Percentiles rank a stretch among this genome's conserved stretches.
These are phyloP conservation scores for Drosophila suzukii DNA, from an alignment of 1,140 invertebrate species.

Conservation along the genomic window DNA sequence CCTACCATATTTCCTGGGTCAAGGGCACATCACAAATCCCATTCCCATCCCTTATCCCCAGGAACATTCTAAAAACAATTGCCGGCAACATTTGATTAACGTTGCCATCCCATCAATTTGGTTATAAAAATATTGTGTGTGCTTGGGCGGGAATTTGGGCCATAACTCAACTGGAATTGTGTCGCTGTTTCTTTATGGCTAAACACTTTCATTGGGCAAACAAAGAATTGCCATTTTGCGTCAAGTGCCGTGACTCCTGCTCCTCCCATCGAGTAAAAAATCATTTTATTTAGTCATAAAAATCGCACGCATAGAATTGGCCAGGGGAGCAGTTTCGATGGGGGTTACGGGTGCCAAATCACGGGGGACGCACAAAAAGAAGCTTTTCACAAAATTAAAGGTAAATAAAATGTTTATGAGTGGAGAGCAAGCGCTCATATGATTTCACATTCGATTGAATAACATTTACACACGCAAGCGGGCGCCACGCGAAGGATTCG, in stretches of 20 bases:
- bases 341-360: slow-evolving; percentile 48
- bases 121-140: slow-evolving; percentile 48
- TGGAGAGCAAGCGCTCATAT: slow-evolving; percentile 74
- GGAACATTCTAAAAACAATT: slow-evolving; percentile 39
- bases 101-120: slow-evolving; percentile 32
- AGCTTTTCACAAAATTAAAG: slow-evolving; percentile 80
- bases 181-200: slow-evolving; percentile 62
- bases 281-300: slow-evolving; percentile 78
- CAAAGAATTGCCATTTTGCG: slow-evolving; percentile 72
- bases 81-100: slow-evolving; percentile 37
- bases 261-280: slow-evolving; percentile 41
- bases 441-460: slow-evolving; percentile 81
- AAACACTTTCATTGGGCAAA: slow-evolving; percentile 65
- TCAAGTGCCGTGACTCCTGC: slow-evolving; percentile 46
- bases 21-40: neutral
- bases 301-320: slow-evolving; percentile 66
- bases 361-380: slow-evolving; percentile 64
- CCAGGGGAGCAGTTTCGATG: slow-evolving; percentile 20
- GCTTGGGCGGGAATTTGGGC: slow-evolving; percentile 22
- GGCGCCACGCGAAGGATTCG: slow-evolving; percentile 41
- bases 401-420: slow-evolving; percentile 82
- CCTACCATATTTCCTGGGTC: neutral
- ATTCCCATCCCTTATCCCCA: neutral
- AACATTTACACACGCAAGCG: slow-evolving; percentile 79
- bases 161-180: slow-evolving; percentile 47